These are phyloP conservation scores for Ornithoptera priamus DNA, from an alignment of 2,888 invertebrate genomes.

Conservation along the genomic window DNA sequence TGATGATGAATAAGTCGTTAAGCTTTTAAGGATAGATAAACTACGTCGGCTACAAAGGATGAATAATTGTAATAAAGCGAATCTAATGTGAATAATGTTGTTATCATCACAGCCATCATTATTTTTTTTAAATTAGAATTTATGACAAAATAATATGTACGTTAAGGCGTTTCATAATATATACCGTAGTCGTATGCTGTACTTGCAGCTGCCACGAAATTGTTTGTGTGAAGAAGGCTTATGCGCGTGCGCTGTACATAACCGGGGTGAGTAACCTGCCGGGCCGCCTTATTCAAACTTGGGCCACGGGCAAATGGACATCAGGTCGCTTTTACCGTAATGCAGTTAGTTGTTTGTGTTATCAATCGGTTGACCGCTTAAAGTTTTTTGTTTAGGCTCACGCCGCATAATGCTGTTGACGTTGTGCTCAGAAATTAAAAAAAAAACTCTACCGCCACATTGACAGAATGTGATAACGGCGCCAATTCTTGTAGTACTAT, in stretches of 20 bases:
- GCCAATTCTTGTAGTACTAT: not conserved
- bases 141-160: no score
- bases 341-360: slow-evolving; percentile 30
- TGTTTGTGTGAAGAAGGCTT: slow-evolving; percentile 16
- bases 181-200: not conserved
- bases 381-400: slow-evolving; percentile 22
- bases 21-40: no score
- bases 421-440: slow-evolving; percentile 16
- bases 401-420: slow-evolving; percentile 1
- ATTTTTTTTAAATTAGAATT: no score
- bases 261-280: slow-evolving; percentile 27
- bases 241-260: slow-evolving; percentile 17
- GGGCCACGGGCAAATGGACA: slow-evolving; percentile 30
- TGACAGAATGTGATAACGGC: slow-evolving; percentile 15
- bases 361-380: slow-evolving; percentile 22
- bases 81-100: no score
- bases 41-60: no score
- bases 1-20: no score
- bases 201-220: not conserved
- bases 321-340: slow-evolving; percentile 31
- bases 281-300: slow-evolving; percentile 28
- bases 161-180: not conserved
- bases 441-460: slow-evolving; percentile 3
- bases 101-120: no score
- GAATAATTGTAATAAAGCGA: no score